phyloP scores from a whole-genome alignment of 2,113 vertebrate genomes.

The Murina feae region DNA sequence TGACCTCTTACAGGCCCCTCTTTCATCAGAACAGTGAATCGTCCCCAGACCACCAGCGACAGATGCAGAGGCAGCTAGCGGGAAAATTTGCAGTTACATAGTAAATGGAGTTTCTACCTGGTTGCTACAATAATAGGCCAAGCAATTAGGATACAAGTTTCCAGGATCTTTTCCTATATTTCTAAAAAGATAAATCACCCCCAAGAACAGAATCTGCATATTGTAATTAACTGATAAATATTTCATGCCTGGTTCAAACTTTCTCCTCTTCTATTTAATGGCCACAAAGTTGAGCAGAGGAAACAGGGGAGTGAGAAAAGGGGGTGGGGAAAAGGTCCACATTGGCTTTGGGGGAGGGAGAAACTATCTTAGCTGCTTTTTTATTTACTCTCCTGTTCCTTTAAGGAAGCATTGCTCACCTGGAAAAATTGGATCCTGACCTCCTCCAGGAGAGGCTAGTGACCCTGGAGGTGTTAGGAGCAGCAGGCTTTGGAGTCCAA shows the following conservation, averaged over 20 bases:
- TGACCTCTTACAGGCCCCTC: not conserved
- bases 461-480: not conserved
- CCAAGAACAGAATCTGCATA: slow-evolving; percentile 59
- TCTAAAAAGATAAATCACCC: slow-evolving; percentile 74
- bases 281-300: slow-evolving; percentile 62
- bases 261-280: slow-evolving; percentile 62
- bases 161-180: slow-evolving; percentile 62
- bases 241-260: slow-evolving; percentile 63
- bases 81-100: slow-evolving; percentile 32
- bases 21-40: not conserved
- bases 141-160: slow-evolving; percentile 73
- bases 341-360: not conserved
- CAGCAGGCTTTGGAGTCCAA: not conserved
- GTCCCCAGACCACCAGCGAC: not conserved
- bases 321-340: not conserved
- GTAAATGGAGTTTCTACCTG: slow-evolving; percentile 66
- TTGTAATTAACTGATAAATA: slow-evolving; percentile 70
- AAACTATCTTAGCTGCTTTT: not conserved
- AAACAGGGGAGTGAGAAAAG: not conserved
- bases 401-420: slow-evolving; percentile 50
- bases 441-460: not conserved
- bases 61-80: not conserved
- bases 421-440: slow-evolving; percentile 25
- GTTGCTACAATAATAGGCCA: slow-evolving; percentile 73
- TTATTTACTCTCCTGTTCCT: slow-evolving; percentile 24